A percentile compares a stretch with the other conserved stretches of the same genome.
Conservation (phyloP, 2,113 vertebrate species). For the Phycodurus eques region DNA sequence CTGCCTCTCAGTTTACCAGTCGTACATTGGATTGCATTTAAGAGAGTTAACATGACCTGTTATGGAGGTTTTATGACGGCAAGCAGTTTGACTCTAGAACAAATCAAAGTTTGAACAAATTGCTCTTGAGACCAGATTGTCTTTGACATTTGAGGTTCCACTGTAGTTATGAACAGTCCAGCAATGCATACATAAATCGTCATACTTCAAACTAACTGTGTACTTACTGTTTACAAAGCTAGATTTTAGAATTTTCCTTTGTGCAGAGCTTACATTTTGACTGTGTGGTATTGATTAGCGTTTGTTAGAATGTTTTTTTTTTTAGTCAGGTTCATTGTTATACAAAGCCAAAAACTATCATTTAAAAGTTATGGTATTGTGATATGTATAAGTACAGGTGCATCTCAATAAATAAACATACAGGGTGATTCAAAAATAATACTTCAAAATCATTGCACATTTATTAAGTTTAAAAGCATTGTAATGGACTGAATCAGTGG, state of each 20-base stretch:
- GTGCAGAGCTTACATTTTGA: background rate
- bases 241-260: background rate
- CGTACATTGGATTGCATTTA: too few relatives aligned
- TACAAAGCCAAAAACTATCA: constrained; percentile 8
- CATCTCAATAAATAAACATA: background rate
- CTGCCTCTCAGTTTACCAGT: too few relatives aligned
- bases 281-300: constrained; percentile 1
- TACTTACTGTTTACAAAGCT: background rate
- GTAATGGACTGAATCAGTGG: too few relatives aligned
- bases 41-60: too few relatives aligned
- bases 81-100: background rate
- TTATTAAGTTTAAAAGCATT: too few relatives aligned
- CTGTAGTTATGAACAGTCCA: background rate
- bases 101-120: background rate
- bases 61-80: too few relatives aligned
- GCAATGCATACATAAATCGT: background rate
- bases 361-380: constrained; percentile 22
- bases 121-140: background rate
- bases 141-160: background rate
- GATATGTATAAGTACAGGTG: background rate
- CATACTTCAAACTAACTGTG: background rate
- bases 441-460: too few relatives aligned
- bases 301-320: constrained; percentile 25
- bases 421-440: background rate
- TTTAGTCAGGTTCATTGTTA: constrained; percentile 20